Evolutionary conservation across 2,113 vertebrate genomes (phyloP).

Genomic region (Columba livia): DNA sequence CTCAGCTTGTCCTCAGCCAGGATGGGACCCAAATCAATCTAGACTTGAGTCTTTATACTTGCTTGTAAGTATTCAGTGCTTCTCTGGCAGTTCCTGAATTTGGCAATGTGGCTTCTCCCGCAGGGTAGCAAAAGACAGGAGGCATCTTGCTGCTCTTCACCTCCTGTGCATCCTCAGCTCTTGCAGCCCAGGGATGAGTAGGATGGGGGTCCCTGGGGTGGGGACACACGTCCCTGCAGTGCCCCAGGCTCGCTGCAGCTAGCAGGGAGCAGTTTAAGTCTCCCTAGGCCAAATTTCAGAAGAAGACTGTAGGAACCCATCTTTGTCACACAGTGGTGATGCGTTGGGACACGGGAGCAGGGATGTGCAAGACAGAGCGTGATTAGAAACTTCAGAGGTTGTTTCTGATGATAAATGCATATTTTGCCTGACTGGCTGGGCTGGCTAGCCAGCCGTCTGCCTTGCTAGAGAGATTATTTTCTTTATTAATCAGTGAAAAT

Average conservation of each 20-base stretch:
- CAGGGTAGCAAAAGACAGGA: neutral
- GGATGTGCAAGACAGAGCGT: neutral
- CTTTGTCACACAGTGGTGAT: neutral
- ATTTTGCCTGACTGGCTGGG: neutral
- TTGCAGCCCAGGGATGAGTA: rapidly evolving
- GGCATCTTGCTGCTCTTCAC: neutral
- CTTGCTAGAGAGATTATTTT: neutral
- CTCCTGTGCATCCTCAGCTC: rapidly evolving
- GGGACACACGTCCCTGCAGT: rapidly evolving
- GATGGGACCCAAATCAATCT: neutral
- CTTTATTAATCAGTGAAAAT: neutral
- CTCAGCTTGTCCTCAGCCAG: neutral
- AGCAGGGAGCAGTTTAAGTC: rapidly evolving
- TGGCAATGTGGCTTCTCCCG: neutral
- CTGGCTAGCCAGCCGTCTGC: neutral
- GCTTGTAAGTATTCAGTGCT: neutral
- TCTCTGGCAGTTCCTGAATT: neutral
- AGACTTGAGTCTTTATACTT: neutral
- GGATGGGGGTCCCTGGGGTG: no score
- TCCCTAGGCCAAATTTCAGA: neutral
- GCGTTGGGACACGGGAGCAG: neutral
- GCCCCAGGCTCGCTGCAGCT: neutral
- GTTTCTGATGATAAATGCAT: neutral
- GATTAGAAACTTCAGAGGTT: neutral
- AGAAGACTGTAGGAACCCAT: neutral